phyloP scores from a whole-genome alignment of 1,140 invertebrate genomes.

The Heterodera schachtii region DNA sequence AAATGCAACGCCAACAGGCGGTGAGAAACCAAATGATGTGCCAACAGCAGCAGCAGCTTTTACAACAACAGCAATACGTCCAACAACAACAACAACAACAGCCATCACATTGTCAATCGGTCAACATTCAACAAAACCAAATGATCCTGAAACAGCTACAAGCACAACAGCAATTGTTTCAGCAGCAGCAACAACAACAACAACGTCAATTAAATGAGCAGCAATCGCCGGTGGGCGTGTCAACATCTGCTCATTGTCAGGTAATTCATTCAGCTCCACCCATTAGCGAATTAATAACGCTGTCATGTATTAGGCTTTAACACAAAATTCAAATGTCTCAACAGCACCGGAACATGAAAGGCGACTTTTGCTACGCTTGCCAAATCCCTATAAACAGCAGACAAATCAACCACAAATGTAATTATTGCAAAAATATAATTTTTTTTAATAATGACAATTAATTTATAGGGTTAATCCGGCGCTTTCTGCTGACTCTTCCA shows the following conservation, averaged over 20 bases:
- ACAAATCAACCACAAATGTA: neutral
- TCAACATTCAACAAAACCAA: neutral
- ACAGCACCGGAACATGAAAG: neutral
- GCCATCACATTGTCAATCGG: neutral
- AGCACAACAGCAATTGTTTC: neutral
- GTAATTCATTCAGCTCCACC: too few species aligned
- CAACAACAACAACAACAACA: neutral
- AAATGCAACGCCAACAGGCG: neutral
- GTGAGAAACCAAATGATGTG: neutral
- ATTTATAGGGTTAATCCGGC: neutral
- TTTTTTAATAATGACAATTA: neutral
- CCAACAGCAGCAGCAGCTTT: neutral
- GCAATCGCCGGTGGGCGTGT: too few species aligned
- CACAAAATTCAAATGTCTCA: neutral
- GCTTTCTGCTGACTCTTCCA: neutral
- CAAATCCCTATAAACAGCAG: slow-evolving; percentile 1
- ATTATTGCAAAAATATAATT: neutral
- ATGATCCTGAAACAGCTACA: neutral
- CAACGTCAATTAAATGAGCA: too few species aligned
- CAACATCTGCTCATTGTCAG: too few species aligned
- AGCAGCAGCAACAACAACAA: too few species aligned
- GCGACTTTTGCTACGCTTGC: neutral
- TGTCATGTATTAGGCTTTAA: neutral
- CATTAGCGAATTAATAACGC: too few species aligned
- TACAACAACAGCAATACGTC: neutral